A percentile compares a stretch with the other conserved stretches of the same genome.
Conservation (phyloP, 2,113 vertebrate species). For the Pristiophorus japonicus region DNA sequence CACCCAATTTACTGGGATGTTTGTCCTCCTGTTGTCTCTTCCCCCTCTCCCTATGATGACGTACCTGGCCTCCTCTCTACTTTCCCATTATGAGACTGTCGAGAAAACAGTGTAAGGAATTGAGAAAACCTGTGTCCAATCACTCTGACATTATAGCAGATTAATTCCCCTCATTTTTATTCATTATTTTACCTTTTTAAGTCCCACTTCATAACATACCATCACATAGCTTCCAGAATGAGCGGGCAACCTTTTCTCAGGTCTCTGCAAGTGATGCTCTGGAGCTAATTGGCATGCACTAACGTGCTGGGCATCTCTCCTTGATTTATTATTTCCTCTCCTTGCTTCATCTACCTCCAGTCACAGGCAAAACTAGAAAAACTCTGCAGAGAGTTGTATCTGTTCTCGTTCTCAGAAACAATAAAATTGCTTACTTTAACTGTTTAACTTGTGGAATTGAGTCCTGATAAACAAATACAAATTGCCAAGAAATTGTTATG, state of each 20-base stretch:
- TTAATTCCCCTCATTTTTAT: neutral
- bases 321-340: neutral
- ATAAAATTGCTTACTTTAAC: neutral
- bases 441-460: neutral
- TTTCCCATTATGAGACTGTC: neutral
- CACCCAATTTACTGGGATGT: neutral
- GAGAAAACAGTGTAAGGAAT: neutral
- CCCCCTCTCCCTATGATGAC: too few relatives aligned
- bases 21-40: neutral
- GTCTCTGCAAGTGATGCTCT: neutral
- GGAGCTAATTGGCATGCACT: neutral
- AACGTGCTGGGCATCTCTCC: neutral
- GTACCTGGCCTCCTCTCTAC: neutral
- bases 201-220: neutral
- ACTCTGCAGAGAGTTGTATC: neutral
- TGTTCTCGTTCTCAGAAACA: neutral
- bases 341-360: neutral
- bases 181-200: neutral
- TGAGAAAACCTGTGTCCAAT: neutral
- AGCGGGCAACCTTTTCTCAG: neutral
- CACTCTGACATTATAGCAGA: neutral
- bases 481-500: neutral
- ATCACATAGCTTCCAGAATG: neutral
- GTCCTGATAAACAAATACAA: neutral
- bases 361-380: neutral